Base-by-base conservation (phyloP, 1,140 invertebrate species). In the Calephelis nemesis region DNA sequence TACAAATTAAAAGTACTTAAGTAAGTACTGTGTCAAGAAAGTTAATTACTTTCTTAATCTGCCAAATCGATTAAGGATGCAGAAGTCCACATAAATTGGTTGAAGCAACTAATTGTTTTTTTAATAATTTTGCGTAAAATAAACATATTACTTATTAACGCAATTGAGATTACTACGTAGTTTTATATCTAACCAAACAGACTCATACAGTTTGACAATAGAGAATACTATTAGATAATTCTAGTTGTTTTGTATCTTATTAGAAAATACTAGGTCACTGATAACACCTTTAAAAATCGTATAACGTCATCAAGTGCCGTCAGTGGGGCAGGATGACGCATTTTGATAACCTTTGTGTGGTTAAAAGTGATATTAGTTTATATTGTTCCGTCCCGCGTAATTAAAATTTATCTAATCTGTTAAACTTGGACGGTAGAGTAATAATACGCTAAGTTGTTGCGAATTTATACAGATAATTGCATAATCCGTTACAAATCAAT, bases 341-440 rank as follows among this genome's bases (percentile, higher is more conserved):
- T 67, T 45, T 70, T 52, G 71, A 73, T 73, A 73, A 73, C 71
- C 71, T 70, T 47, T 67, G 60, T 70, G 60, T 40, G n/a, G 39
- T 60, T 19, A 40, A 30, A 30, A 19, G 50, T 54, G 39, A 39
- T 60, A 60, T 60, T 60, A 39, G 30, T 40, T 19, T 40, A 60
- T n/a, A n/a, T 40, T 11, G 39, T 7, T 60, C 54, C 11, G 12
- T 12, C 40, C 11, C 19, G 5, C 9, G 54, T 40, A 40, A 60
- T 60, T 40, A 40, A 40, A 60, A 5, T 12, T 60, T 60, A 60
- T 49, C 48, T 49, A 12, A 49, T 60, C 54, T 60, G 54, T n/a
- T 60, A 60, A 60, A 60, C 54, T 60, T 60, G 11, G 39, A 60
- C 30, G 54, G 54, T 60, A 40, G 30, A 19, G 6, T 19, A 39